Conservation (phyloP, 23 tunicate species). For the Halocynthia aurantium region DNA sequence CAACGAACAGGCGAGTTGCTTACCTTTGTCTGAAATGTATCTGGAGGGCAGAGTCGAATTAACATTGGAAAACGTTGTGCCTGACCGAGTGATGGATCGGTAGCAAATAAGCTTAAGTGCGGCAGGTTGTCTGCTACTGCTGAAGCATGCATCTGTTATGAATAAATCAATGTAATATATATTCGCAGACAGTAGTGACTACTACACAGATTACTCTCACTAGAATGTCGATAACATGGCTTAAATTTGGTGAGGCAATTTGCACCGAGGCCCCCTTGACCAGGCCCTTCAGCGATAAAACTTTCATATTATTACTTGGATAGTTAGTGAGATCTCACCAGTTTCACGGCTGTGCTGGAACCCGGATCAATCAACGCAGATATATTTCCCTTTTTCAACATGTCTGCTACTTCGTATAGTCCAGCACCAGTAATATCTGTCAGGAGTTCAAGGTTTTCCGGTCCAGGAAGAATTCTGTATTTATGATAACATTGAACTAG, state of each 20-base stretch:
- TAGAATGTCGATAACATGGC: background rate
- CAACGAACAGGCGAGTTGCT: background rate
- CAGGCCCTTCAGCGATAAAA: too few relatives aligned
- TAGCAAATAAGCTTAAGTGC: constrained; percentile 32
- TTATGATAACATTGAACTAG: background rate
- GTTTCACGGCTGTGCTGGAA: constrained; percentile 20
- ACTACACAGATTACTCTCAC: too few relatives aligned
- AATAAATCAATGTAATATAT: background rate
- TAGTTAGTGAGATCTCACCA: constrained; percentile 5
- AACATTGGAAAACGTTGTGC: constrained; percentile 38
- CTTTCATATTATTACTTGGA: too few relatives aligned
- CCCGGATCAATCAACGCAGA: constrained; percentile 35
- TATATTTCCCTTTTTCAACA: constrained; percentile 2
- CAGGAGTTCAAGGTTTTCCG: background rate
- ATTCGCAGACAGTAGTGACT: too few relatives aligned
- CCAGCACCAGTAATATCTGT: constrained; percentile 15
- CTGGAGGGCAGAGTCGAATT: constrained; percentile 34
- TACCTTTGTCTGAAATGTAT: constrained; percentile 37
- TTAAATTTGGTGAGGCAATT: background rate
- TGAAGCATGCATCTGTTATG: constrained; percentile 41
- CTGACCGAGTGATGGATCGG: constrained; percentile 20
- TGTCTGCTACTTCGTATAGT: constrained; percentile 25
- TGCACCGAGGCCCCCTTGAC: too few relatives aligned
- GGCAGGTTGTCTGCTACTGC: constrained; percentile 8
- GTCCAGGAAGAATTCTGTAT: background rate